phyloP scores from a whole-genome alignment of 2,888 invertebrate genomes.

The Plebejus anna region DNA sequence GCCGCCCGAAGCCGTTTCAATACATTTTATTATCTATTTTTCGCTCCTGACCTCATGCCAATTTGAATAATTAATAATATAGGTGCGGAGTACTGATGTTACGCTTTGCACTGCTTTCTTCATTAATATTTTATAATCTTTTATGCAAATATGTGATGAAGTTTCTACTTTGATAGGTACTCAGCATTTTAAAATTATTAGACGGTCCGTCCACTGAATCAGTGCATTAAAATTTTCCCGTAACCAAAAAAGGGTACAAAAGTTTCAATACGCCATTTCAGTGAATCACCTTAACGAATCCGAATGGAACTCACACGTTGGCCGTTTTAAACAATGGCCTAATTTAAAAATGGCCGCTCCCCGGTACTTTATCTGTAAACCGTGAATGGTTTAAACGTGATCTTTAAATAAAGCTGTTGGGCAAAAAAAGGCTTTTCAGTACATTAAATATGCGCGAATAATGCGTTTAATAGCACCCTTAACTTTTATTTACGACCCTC shows the following conservation, averaged over 20 bases:
- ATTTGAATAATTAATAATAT: constrained; percentile 48
- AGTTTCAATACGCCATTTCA: constrained; percentile 27
- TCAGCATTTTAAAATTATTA: neutral
- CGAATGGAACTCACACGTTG: constrained; percentile 24
- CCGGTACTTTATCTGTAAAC: constrained; percentile 50
- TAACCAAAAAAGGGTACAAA: constrained; percentile 16
- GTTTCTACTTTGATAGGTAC: neutral
- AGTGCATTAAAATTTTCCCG: constrained; percentile 4
- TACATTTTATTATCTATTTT: constrained; percentile 80
- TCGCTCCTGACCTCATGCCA: constrained; percentile 51
- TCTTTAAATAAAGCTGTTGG: constrained; percentile 70
- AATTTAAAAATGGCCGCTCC: constrained; percentile 36
- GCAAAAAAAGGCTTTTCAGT: constrained; percentile 71
- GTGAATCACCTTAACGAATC: constrained; percentile 27
- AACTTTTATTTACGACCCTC: constrained; percentile 72
- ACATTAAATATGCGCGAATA: constrained; percentile 77
- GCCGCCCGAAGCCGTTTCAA: constrained; percentile 77
- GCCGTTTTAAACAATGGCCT: constrained; percentile 27
- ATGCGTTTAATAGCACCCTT: constrained; percentile 78
- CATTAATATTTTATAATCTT: neutral
- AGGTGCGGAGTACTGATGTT: neutral
- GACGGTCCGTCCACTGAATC: neutral
- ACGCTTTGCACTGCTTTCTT: neutral
- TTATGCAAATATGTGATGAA: neutral
- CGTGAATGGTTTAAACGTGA: constrained; percentile 62